Percentiles rank a stretch among this genome's conserved stretches.
These are phyloP conservation scores for Tenrec ecaudatus DNA, from an alignment of 2,113 vertebrate genomes.

Conservation along the genomic window DNA sequence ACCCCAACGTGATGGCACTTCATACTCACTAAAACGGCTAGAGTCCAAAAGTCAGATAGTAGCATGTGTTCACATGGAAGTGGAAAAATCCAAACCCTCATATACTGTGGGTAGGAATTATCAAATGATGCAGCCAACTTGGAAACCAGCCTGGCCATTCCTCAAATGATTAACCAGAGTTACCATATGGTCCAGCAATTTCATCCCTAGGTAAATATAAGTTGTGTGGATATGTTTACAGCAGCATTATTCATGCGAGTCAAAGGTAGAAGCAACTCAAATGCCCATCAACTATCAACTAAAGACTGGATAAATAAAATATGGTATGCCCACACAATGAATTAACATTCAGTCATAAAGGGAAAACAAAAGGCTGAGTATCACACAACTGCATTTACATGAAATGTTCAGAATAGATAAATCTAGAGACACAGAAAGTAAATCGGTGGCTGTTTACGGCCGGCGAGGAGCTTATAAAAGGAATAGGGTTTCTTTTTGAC, in stretches of 20 bases:
- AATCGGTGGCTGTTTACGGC: constrained; percentile 26
- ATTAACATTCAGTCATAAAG: constrained; percentile 28
- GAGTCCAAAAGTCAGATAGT: constrained; percentile 2
- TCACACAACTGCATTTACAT: constrained; percentile 40
- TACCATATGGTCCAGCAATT: constrained; percentile 11
- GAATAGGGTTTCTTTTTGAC: constrained; percentile 30
- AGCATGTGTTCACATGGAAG: neutral
- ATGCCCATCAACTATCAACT: constrained; percentile 16
- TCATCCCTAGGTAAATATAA: constrained; percentile 30
- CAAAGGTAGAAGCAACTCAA: constrained; percentile 24
- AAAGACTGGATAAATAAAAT: constrained; percentile 56
- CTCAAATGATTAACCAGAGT: constrained; percentile 54
- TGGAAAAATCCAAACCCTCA: neutral
- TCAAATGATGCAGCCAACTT: constrained; percentile 35
- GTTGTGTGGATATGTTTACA: constrained; percentile 39
- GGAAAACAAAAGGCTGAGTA: constrained; percentile 12
- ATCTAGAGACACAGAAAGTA: constrained; percentile 22
- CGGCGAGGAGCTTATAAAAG: neutral
- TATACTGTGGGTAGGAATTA: neutral
- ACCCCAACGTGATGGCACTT: constrained; percentile 17
- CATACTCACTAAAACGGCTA: neutral
- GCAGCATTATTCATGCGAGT: constrained; percentile 24
- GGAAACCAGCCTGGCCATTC: neutral
- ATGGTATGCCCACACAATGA: neutral
- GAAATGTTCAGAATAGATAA: constrained; percentile 47